A percentile compares a stretch with the other conserved stretches of the same genome.
These are phyloP conservation scores for Distichodus sexfasciatus DNA, from an alignment of 2,797 vertebrate genomes.

Conservation along the genomic window DNA sequence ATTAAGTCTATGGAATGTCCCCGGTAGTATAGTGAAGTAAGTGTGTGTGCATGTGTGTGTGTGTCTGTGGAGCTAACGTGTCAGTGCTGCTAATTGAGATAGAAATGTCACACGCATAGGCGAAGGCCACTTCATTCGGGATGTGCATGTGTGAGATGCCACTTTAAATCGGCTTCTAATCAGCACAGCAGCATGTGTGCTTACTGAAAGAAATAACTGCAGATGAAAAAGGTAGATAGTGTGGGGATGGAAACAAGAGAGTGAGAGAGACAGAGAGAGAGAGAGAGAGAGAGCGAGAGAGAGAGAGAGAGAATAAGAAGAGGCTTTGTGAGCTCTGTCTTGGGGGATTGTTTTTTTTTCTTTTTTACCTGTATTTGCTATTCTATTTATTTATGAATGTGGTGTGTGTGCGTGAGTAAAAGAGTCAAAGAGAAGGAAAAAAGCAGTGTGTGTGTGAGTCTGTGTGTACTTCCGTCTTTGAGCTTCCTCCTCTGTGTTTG, in stretches of 20 bases:
- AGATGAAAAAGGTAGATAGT: slow-evolving; percentile 20
- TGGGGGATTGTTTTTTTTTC: too few relatives aligned
- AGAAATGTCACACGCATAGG: slow-evolving; percentile 53
- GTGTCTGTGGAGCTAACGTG: slow-evolving; percentile 29
- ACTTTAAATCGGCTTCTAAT: slow-evolving; percentile 58
- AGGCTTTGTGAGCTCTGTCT: neutral
- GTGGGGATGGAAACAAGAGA: too few relatives aligned
- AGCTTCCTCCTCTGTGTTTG: neutral
- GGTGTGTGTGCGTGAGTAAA: neutral
- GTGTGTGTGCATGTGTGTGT: slow-evolving; percentile 30
- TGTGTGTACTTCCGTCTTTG: slow-evolving; percentile 1
- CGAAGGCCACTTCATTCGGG: slow-evolving; percentile 46
- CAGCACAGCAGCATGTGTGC: slow-evolving; percentile 19
- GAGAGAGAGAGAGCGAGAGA: neutral
- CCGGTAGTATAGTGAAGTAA: slow-evolving; percentile 7
- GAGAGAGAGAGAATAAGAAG: neutral
- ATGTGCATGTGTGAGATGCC: slow-evolving; percentile 63
- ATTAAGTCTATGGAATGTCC: neutral
- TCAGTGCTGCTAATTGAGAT: slow-evolving; percentile 49
- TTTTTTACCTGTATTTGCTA: neutral
- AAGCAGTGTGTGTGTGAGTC: neutral
- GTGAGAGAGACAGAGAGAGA: neutral
- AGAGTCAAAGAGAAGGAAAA: neutral
- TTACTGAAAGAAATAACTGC: slow-evolving; percentile 4
- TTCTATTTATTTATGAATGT: slow-evolving; percentile 23